Percentiles rank a stretch among this genome's conserved stretches.
Evolutionary conservation across 1,140 invertebrate species (phyloP).

Genomic region (Rhopalosiphum padi): DNA sequence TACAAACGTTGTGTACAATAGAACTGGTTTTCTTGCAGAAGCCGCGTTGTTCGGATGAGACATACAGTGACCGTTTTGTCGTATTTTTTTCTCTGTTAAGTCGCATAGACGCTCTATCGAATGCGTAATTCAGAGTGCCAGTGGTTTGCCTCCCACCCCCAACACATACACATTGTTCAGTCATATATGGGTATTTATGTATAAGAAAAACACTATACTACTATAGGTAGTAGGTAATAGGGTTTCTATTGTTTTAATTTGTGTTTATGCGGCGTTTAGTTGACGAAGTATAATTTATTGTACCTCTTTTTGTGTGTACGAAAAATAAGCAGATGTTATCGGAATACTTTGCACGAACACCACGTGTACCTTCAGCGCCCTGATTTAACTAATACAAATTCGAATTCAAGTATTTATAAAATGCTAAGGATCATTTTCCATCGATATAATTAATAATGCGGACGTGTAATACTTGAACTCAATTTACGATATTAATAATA

Average conservation of each 20-base stretch:
- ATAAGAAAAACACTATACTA: background rate
- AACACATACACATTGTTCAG: background rate
- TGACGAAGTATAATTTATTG: background rate
- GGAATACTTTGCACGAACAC: background rate
- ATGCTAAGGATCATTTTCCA: background rate
- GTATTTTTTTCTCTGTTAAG: slow-evolving; percentile 38
- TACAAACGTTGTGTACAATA: background rate
- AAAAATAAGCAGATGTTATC: background rate
- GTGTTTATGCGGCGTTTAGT: background rate
- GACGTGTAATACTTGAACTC: background rate
- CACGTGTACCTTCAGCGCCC: background rate
- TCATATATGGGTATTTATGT: background rate
- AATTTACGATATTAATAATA: background rate
- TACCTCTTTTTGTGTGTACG: background rate
- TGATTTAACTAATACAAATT: background rate
- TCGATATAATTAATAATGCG: background rate
- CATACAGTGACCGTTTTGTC: slow-evolving; percentile 47
- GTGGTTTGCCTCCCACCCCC: background rate
- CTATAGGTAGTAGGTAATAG: background rate
- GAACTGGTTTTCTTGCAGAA: slow-evolving; percentile 52
- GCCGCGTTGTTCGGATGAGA: slow-evolving; percentile 36
- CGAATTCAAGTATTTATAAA: background rate
- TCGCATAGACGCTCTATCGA: background rate
- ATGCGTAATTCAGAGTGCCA: slow-evolving; percentile 16
- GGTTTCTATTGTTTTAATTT: slow-evolving; percentile 6